phyloP scores from a whole-genome alignment of 1,140 invertebrate genomes.

The Mizuhopecten yessoensis region DNA sequence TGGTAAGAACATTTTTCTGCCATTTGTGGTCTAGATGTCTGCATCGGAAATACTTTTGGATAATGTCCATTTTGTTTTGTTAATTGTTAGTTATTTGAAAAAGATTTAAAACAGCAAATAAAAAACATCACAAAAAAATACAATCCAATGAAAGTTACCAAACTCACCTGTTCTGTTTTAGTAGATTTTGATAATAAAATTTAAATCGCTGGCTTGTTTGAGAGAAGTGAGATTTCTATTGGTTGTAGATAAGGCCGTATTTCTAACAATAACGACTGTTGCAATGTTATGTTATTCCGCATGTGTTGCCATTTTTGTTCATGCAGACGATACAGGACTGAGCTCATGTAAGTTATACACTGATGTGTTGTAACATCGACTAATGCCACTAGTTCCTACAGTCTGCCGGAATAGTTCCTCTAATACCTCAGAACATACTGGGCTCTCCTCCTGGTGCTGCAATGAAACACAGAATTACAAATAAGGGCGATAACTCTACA shows the following conservation, averaged over 20 bases:
- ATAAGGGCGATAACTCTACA: neutral
- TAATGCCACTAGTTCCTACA: constrained; percentile 44
- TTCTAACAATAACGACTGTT: constrained; percentile 20
- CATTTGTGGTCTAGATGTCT: too few relatives aligned
- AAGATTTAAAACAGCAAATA: too few relatives aligned
- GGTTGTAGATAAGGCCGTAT: neutral
- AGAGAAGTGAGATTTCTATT: neutral
- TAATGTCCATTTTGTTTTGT: too few relatives aligned
- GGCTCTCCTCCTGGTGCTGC: neutral
- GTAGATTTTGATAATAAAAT: too few relatives aligned
- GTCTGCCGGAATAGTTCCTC: neutral
- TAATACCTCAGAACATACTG: neutral
- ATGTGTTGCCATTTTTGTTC: constrained; percentile 64
- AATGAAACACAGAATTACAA: neutral
- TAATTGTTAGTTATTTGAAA: too few relatives aligned
- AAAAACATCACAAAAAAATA: too few relatives aligned
- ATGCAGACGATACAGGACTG: constrained; percentile 79
- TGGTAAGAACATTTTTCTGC: too few relatives aligned
- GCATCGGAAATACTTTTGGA: too few relatives aligned
- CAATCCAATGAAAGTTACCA: too few relatives aligned
- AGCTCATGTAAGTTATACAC: constrained; percentile 78
- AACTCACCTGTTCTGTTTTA: too few relatives aligned
- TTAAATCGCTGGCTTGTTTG: too few relatives aligned
- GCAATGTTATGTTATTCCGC: constrained; percentile 43
- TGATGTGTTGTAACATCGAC: constrained; percentile 41